A percentile compares a stretch with the other conserved stretches of the same genome.
phyloP scores from a whole-genome alignment of 2,888 invertebrate genomes.

The Nemapogon koenigi region DNA sequence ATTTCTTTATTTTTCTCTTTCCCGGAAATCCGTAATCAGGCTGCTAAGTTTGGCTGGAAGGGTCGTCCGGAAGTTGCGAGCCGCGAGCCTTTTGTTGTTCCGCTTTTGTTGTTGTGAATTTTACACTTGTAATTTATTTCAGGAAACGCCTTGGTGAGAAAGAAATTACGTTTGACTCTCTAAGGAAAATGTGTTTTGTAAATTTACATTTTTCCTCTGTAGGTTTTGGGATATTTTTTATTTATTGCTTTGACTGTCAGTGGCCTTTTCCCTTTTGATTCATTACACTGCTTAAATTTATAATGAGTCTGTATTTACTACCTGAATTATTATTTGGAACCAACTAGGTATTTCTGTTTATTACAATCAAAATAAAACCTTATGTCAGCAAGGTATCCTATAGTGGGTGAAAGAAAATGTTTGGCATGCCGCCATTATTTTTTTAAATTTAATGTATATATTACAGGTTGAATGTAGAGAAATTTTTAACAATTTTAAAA shows the following conservation, averaged over 20 bases:
- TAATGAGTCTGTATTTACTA: constrained; percentile 1
- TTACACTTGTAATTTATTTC: constrained; percentile 66
- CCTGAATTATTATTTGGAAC: no score
- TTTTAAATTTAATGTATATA: no score
- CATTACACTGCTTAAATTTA: constrained; percentile 6
- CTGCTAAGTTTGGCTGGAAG: constrained; percentile 56
- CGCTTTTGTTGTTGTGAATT: constrained; percentile 64
- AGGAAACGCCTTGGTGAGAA: constrained; percentile 61
- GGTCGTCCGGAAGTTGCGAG: constrained; percentile 61
- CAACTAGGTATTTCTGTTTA: no score
- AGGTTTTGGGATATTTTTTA: constrained; percentile 33
- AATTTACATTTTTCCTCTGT: constrained; percentile 50
- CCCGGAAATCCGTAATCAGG: constrained; percentile 63
- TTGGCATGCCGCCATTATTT: no score
- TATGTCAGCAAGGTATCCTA: no score
- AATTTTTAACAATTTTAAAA: no score
- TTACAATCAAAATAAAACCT: no score
- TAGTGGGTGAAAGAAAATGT: no score
- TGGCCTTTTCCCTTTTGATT: constrained; percentile 8
- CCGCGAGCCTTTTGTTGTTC: constrained; percentile 62
- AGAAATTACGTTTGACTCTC: constrained; percentile 60
- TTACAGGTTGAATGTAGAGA: no score
- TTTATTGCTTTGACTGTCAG: constrained; percentile 14
- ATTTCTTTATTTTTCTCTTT: constrained; percentile 46
- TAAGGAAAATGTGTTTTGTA: constrained; percentile 60